Conservation (phyloP, 2,888 invertebrate species). For the Cybosia mesomella region DNA sequence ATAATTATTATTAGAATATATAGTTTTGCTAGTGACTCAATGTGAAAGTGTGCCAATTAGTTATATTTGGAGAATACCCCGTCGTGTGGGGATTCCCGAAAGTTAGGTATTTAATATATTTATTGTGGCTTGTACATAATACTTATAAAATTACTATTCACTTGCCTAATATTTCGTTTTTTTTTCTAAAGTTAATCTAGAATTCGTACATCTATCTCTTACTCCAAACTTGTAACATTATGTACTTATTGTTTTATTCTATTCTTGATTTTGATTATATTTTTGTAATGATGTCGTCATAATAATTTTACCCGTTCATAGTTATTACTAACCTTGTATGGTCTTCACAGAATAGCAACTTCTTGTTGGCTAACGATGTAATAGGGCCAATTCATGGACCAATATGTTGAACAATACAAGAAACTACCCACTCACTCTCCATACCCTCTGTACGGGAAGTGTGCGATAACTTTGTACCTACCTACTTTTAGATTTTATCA, state of each 20-base stretch:
- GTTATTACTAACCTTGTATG: not conserved
- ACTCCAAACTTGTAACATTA: conserved; percentile 37
- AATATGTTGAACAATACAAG: no score
- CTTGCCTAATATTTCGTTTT: conserved; percentile 58
- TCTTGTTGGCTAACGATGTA: not conserved
- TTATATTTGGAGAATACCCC: conserved; percentile 60
- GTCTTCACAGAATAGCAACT: not conserved
- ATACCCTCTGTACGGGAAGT: not conserved
- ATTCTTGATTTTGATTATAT: not conserved
- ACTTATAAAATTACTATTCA: conserved; percentile 57
- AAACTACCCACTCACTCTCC: no score
- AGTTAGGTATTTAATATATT: conserved; percentile 75
- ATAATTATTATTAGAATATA: conserved; percentile 74
- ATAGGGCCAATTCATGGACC: no score
- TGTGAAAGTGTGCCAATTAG: conserved; percentile 87
- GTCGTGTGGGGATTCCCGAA: conserved; percentile 56
- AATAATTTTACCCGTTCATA: not conserved
- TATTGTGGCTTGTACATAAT: conserved; percentile 76
- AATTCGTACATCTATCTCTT: conserved; percentile 46
- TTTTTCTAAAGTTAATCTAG: conserved; percentile 51
- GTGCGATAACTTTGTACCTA: not conserved
- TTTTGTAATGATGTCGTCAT: not conserved
- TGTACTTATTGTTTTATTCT: conserved; percentile 15
- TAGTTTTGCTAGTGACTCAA: conserved; percentile 85
- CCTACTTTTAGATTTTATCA: not conserved